Evolutionary conservation across 1,140 invertebrate genomes (phyloP).

Genomic region (Rhynchophorus ferrugineus): DNA sequence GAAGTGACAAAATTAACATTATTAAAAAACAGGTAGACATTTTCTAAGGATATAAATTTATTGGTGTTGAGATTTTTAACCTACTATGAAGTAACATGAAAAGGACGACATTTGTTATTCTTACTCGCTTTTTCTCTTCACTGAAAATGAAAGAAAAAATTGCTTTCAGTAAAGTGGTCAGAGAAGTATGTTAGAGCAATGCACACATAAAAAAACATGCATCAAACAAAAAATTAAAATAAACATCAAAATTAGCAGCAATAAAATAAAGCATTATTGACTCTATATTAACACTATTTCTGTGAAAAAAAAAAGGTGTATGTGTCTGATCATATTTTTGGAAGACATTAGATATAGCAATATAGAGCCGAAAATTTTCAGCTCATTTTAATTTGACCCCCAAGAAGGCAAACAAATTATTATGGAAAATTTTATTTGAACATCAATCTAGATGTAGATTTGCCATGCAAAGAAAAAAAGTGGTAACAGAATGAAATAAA

Average conservation of each 20-base stretch:
- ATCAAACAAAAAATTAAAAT: too few relatives aligned
- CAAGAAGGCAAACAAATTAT: too few relatives aligned
- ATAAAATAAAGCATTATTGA: background rate
- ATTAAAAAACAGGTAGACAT: background rate
- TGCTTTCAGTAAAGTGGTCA: background rate
- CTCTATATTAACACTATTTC: background rate
- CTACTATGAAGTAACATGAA: background rate
- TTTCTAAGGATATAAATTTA: background rate
- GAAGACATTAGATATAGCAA: too few relatives aligned
- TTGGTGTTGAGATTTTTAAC: conserved; percentile 1
- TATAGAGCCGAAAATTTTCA: too few relatives aligned
- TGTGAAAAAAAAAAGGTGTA: background rate
- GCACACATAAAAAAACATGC: too few relatives aligned
- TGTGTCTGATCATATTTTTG: too few relatives aligned
- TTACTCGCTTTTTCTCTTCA: background rate
- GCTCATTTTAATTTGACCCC: too few relatives aligned
- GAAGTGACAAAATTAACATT: too few relatives aligned
- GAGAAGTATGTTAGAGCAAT: too few relatives aligned
- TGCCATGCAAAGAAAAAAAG: too few relatives aligned
- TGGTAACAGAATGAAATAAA: conserved; percentile 16
- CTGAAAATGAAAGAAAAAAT: conserved; percentile 1
- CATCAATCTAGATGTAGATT: conserved; percentile 3
- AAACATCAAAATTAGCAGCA: background rate
- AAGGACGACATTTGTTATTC: conserved; percentile 2
- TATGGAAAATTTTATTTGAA: background rate